Evolutionary conservation across 2,888 invertebrate genomes (phyloP).

Genomic region (Sarcophaga carnaria): DNA sequence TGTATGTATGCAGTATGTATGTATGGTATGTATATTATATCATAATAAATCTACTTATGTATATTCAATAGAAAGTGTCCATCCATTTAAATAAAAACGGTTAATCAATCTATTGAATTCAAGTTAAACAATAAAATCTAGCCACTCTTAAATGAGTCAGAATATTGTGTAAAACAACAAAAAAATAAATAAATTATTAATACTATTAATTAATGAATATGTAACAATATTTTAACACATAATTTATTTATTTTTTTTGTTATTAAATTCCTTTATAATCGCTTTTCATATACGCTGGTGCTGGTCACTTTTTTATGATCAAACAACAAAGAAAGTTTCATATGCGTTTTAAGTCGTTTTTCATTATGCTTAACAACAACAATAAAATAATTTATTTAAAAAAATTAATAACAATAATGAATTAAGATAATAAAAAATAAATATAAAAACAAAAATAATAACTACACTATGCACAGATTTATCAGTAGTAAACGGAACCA

Average conservation of each 20-base stretch:
- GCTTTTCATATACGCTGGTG: not conserved
- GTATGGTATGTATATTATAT: too few species aligned
- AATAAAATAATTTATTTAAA: constrained; percentile 22
- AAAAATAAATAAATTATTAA: constrained; percentile 16
- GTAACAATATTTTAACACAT: constrained; percentile 47
- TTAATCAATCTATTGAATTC: constrained; percentile 15
- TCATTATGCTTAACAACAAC: constrained; percentile 25
- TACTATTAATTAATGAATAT: constrained; percentile 50
- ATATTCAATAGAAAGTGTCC: not conserved
- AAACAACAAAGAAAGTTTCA: constrained; percentile 1
- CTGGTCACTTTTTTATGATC: not conserved
- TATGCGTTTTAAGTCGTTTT: constrained; percentile 11
- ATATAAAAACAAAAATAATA: constrained; percentile 6
- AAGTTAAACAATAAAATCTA: constrained; percentile 11
- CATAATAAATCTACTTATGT: too few species aligned
- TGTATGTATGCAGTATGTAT: too few species aligned
- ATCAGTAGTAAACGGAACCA: constrained; percentile 58
- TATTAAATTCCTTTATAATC: not conserved
- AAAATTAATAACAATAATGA: not conserved
- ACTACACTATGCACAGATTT: constrained; percentile 43
- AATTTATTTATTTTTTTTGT: constrained; percentile 21
- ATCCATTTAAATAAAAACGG: not conserved
- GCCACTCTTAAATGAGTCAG: constrained; percentile 35
- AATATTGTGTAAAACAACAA: constrained; percentile 22
- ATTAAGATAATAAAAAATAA: constrained; percentile 34